Percentiles rank a stretch among this genome's conserved stretches.
Conservation (phyloP, 1,140 invertebrate species). For the Cydia fagiglandana region DNA sequence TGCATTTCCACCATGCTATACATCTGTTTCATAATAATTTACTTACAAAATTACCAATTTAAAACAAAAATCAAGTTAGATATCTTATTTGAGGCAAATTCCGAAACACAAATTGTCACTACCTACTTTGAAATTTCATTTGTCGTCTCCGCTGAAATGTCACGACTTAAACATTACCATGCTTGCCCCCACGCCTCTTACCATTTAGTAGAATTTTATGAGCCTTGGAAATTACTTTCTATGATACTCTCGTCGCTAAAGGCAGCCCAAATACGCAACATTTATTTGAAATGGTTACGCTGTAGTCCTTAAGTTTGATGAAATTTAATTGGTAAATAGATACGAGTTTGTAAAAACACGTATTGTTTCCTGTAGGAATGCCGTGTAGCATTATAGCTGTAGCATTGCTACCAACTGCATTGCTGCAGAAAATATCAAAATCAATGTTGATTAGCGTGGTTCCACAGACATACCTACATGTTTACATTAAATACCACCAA, state of each 20-base stretch:
- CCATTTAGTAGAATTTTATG: conserved; percentile 28
- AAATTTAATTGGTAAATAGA: background rate
- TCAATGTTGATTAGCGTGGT: background rate
- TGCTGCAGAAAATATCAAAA: background rate
- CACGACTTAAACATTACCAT: conserved; percentile 20
- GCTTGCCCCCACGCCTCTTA: background rate
- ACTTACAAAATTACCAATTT: no score
- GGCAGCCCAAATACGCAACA: background rate
- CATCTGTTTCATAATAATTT: no score
- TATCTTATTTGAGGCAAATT: background rate
- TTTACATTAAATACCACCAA: no score
- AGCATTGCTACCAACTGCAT: background rate
- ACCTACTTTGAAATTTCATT: conserved; percentile 16
- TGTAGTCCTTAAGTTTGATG: background rate
- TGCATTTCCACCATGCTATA: no score
- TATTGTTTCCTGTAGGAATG: background rate
- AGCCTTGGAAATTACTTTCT: conserved; percentile 25
- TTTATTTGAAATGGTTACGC: conserved; percentile 9
- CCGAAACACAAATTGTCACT: background rate
- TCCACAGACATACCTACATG: no score
- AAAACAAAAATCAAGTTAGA: no score
- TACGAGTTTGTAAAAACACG: background rate
- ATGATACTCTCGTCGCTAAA: conserved; percentile 12
- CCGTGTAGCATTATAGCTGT: no score
- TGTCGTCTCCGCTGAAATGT: conserved; percentile 14